Percentiles rank a stretch among this genome's conserved stretches.
These are phyloP conservation scores for Neodiprion pinetum DNA, from an alignment of 1,140 invertebrate genomes.

Conservation along the genomic window DNA sequence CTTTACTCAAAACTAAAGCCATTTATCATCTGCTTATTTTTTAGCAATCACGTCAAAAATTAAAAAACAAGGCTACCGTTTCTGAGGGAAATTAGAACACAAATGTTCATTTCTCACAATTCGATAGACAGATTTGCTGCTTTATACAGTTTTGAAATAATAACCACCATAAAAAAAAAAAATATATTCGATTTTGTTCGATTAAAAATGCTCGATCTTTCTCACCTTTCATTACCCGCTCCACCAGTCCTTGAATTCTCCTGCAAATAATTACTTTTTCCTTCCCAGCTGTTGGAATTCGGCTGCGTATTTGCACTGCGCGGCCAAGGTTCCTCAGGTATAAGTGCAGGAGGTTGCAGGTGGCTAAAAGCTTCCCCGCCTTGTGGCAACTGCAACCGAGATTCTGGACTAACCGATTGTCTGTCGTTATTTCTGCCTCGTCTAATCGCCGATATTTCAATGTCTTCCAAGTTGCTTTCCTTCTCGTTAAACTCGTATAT, in stretches of 20 bases:
- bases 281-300: slow-evolving; percentile 16
- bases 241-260: slow-evolving; percentile 35
- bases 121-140: no score
- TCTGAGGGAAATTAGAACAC: no score
- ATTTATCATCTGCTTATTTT: no score
- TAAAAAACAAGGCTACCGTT: no score
- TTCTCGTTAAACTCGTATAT: slow-evolving; percentile 60
- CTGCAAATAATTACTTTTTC: slow-evolving; percentile 24
- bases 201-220: background rate
- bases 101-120: no score
- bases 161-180: background rate
- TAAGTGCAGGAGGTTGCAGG: slow-evolving; percentile 35
- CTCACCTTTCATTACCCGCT: slow-evolving; percentile 34
- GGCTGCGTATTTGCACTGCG: slow-evolving; percentile 23
- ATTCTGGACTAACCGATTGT: slow-evolving; percentile 28
- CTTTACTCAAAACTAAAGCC: no score
- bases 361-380: slow-evolving; percentile 42
- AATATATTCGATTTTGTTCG: no score
- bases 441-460: slow-evolving; percentile 47
- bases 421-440: slow-evolving; percentile 37
- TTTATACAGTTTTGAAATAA: background rate
- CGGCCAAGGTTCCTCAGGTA: slow-evolving; percentile 45
- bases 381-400: slow-evolving; percentile 39
- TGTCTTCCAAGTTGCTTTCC: slow-evolving; percentile 55
- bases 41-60: no score